Evolutionary conservation across 2,113 vertebrate species (phyloP), one percentile per base, ranked within the genome.

Genomic region (Calcarius ornatus): DNA sequence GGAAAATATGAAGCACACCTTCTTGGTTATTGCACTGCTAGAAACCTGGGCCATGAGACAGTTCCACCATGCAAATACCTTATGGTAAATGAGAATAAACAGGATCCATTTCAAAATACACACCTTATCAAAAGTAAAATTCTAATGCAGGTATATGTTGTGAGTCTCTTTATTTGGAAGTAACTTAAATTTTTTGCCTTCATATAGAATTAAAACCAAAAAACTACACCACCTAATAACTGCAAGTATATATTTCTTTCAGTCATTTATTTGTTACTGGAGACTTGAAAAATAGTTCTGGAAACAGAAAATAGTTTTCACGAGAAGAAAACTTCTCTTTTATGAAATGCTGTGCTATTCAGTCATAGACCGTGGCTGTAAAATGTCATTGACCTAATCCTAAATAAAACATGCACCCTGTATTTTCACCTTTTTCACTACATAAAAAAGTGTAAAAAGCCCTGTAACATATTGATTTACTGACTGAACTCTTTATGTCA

Each of bases 401-500:
- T 85, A 71, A 81, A 48, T 37, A 68, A 84, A 70, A 56, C 9
- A 35, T 42, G 14, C 2, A 28, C 4, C 14, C 4, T 57, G 19
- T 3, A 17, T 35, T 84, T 90, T 65, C 15, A 38, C 2, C 2
- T n/a, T 71, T 59, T 79, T 54, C 11, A 42, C 5, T 43, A 13
- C 12, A 69, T 13, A n/a, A 42, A 43, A 38, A n/a, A 45, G 31
- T n/a, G 15, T 8, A 25, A 69, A 57, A 2, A 1, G 0, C 5
- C 24, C 4, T 23, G 33, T 31, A 75, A 10, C 5, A 40, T 25
- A 75, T 28, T 59, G 28, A n/a, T 57, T 78, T 77, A 38, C 24
- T 50, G 63, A 48, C 18, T n/a, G 54, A 90, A 54, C 9, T 0
- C 3, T 92, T 85, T 71, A 53, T 70, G 84, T 90, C 15, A n/a